Conservation (phyloP, 2,113 vertebrate genomes). For the Astur gentilis region DNA sequence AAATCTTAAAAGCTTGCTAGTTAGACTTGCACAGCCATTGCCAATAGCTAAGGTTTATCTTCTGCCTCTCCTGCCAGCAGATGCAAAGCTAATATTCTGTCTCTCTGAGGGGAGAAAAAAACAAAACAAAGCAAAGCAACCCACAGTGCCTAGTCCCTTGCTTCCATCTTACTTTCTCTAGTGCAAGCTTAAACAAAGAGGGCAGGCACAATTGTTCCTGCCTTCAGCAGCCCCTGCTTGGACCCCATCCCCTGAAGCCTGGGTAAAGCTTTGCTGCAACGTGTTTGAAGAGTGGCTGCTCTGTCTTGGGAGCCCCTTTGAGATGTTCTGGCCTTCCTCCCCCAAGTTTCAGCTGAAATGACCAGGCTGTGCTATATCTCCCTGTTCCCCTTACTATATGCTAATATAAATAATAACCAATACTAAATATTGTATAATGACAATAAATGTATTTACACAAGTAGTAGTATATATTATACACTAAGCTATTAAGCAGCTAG, state of each 20-base stretch:
- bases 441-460: not conserved
- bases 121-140: not conserved
- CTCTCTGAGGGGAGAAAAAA: not conserved
- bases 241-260: not conserved
- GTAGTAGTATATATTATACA: not conserved
- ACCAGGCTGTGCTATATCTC: not conserved
- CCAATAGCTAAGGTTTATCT: not conserved
- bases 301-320: not conserved
- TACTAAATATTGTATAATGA: not conserved
- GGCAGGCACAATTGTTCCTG: not conserved
- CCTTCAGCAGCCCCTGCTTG: not conserved
- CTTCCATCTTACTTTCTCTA: not conserved
- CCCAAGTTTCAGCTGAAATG: not conserved
- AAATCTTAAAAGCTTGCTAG: not conserved
- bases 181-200: not conserved
- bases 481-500: not conserved
- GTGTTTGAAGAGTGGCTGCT: not conserved
- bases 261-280: not conserved
- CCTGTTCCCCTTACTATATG: too few relatives aligned
- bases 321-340: not conserved
- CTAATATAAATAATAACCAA: not conserved
- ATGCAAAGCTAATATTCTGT: not conserved
- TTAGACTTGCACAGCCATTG: not conserved
- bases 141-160: rapidly evolving
- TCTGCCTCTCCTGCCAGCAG: not conserved